Evolutionary conservation across 2,797 vertebrate genomes (phyloP).

Genomic region (Rhinichthys osculus): DNA sequence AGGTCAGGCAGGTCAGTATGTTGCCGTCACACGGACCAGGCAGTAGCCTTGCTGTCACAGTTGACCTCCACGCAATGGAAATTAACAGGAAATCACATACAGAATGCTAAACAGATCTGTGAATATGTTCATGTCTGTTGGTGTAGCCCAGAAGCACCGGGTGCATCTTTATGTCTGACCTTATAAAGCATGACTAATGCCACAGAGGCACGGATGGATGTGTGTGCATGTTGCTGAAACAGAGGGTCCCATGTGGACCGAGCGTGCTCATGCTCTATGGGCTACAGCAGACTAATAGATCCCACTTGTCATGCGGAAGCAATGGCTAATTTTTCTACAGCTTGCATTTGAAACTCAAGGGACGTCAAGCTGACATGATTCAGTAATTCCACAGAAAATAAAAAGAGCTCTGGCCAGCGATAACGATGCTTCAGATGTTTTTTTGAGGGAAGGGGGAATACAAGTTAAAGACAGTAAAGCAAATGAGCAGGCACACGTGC

Average conservation of each 20-base stretch:
- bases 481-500: slow-evolving; percentile 67
- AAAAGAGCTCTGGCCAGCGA: slow-evolving; percentile 72
- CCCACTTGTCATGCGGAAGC: slow-evolving; percentile 81
- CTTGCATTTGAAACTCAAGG: slow-evolving; percentile 76
- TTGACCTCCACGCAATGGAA: slow-evolving; percentile 55
- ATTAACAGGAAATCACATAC: slow-evolving; percentile 46
- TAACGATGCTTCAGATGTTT: slow-evolving; percentile 73
- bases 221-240: slow-evolving; percentile 38
- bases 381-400: slow-evolving; percentile 72
- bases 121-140: slow-evolving; percentile 35
- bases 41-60: slow-evolving; percentile 54
- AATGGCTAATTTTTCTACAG: slow-evolving; percentile 80
- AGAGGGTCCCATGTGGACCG: slow-evolving; percentile 52
- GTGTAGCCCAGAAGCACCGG: slow-evolving; percentile 29
- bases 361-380: slow-evolving; percentile 75
- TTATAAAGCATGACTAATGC: slow-evolving; percentile 56
- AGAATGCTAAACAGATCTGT: slow-evolving; percentile 52
- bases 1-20: slow-evolving; percentile 71
- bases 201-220: slow-evolving; percentile 34
- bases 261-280: slow-evolving; percentile 60
- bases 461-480: slow-evolving; percentile 76
- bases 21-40: slow-evolving; percentile 51
- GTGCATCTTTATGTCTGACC: slow-evolving; percentile 52
- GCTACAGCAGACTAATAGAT: slow-evolving; percentile 79
- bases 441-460: slow-evolving; percentile 66